phyloP scores from a whole-genome alignment of 53 echinoderm and acorn worm genomes.

The Stichopus horrens region DNA sequence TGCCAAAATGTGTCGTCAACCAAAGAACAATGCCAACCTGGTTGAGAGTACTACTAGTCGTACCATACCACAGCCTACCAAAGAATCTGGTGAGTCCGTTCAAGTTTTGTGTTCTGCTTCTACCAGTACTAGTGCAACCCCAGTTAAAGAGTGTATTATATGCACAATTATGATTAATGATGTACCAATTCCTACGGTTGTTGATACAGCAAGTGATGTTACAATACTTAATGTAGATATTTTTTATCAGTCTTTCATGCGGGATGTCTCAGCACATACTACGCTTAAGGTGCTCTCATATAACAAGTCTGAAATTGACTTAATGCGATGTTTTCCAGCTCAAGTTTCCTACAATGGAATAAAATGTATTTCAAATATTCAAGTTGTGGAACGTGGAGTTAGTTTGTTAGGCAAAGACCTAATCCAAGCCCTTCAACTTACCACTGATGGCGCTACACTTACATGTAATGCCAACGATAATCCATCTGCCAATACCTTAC shows the following conservation, averaged over 20 bases:
- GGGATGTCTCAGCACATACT: neutral
- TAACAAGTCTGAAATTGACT: neutral
- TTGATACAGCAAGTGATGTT: constrained; percentile 32
- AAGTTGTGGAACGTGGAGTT: neutral
- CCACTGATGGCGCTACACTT: neutral
- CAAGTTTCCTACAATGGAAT: neutral
- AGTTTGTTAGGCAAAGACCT: constrained; percentile 16
- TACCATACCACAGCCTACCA: too few relatives aligned
- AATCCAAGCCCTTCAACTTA: neutral
- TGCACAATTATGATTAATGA: neutral
- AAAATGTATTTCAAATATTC: neutral
- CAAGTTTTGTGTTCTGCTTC: too few relatives aligned
- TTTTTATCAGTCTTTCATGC: neutral
- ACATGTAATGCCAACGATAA: neutral
- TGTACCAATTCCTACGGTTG: neutral
- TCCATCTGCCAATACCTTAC: neutral
- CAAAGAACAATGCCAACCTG: too few relatives aligned
- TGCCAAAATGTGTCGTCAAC: too few relatives aligned
- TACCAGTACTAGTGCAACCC: too few relatives aligned
- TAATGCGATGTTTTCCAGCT: neutral
- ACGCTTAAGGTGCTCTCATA: neutral
- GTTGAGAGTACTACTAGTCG: too few relatives aligned
- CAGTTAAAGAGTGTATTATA: neutral
- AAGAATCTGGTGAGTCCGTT: too few relatives aligned
- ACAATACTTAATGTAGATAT: neutral